A percentile compares a stretch with the other conserved stretches of the same genome.
These are phyloP conservation scores for Hippocampus comes DNA, from an alignment of 2,113 vertebrate species.

Conservation along the genomic window DNA sequence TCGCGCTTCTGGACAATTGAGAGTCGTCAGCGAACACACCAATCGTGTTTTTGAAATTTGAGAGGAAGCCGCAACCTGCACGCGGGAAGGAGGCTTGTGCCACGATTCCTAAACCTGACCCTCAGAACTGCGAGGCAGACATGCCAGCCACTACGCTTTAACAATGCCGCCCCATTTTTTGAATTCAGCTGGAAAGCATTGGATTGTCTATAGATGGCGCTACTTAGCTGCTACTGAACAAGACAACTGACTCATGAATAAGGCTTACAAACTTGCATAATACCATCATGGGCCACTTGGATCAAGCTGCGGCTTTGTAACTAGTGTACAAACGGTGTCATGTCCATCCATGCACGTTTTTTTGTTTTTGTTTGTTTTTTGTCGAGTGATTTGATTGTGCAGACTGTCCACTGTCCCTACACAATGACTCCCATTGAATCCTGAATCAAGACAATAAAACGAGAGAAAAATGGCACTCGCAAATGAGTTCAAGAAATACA, in stretches of 20 bases:
- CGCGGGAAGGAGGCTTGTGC: no score
- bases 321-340: neutral
- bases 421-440: neutral
- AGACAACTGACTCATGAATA: neutral
- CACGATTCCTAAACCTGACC: no score
- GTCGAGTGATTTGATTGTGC: neutral
- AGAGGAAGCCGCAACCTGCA: no score
- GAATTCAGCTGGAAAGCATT: neutral
- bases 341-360: neutral
- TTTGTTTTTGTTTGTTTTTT: neutral
- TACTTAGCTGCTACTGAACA: conserved; percentile 8
- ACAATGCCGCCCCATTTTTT: no score
- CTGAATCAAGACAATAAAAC: conserved; percentile 19
- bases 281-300: neutral
- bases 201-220: conserved; percentile 11
- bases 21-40: no score
- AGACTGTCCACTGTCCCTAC: neutral
- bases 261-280: neutral
- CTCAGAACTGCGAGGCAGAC: no score
- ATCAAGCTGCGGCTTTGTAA: neutral
- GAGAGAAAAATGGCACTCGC: conserved; percentile 7
- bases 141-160: no score
- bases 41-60: no score
- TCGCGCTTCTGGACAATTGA: no score
- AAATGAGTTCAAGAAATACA: conserved; percentile 45